Percentiles rank a stretch among this genome's conserved stretches.
These are phyloP conservation scores for Hylia prasina DNA, from an alignment of 2,113 vertebrate genomes.

Conservation along the genomic window DNA sequence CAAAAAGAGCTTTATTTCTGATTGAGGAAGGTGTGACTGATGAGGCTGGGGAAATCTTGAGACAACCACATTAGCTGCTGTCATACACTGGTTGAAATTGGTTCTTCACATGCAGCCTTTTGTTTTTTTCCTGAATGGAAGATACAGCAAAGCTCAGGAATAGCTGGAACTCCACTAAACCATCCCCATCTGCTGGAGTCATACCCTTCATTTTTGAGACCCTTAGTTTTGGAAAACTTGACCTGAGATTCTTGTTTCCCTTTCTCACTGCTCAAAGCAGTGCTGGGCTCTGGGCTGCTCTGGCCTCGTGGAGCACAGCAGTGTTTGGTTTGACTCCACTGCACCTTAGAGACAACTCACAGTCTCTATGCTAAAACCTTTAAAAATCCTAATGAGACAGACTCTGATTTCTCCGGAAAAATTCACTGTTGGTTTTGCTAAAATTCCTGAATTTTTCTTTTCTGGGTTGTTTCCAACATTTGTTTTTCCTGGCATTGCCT, in stretches of 20 bases:
- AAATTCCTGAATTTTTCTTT: not conserved
- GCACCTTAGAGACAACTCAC: not conserved
- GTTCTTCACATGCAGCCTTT: not conserved
- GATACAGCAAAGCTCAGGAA: not conserved
- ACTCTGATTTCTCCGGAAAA: not conserved
- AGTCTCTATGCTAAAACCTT: not conserved
- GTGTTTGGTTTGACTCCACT: not conserved
- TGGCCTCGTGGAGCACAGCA: not conserved
- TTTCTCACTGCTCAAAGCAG: not conserved
- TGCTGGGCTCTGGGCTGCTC: not conserved
- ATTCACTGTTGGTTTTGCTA: not conserved
- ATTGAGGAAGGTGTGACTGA: not conserved
- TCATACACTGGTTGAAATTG: not conserved
- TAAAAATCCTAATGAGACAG: not conserved
- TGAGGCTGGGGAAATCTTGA: not conserved
- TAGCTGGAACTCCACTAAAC: not conserved
- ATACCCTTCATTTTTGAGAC: not conserved
- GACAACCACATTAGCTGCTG: not conserved
- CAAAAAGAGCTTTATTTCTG: not conserved
- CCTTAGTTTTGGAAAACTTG: not conserved
- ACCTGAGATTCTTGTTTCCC: not conserved
- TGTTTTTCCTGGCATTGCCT: not conserved
- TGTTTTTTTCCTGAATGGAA: not conserved
- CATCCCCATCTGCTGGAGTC: not conserved
- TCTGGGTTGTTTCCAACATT: not conserved